Evolutionary conservation across 23 tunicate species (phyloP).

Genomic region (Styela plicata): DNA sequence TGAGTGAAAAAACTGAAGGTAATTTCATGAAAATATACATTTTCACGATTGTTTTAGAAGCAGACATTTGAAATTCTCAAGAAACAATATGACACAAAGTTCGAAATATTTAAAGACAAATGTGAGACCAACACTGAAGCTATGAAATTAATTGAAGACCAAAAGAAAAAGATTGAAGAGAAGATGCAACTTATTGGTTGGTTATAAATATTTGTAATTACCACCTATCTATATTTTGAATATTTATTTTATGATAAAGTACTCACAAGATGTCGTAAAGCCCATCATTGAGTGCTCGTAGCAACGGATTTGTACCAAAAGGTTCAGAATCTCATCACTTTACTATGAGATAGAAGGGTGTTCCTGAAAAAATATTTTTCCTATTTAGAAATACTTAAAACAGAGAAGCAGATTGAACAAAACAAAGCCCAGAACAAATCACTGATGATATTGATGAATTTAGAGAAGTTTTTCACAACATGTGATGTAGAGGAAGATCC

Average conservation of each 20-base stretch:
- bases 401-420: background rate
- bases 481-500: no score
- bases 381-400: background rate
- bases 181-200: background rate
- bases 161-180: background rate
- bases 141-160: background rate
- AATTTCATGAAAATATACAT: no score
- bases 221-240: no score
- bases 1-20: no score
- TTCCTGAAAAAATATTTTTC: background rate
- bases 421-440: background rate
- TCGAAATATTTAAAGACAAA: background rate
- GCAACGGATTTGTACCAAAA: no score
- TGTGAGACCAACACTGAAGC: background rate
- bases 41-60: no score
- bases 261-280: no score
- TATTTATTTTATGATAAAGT: no score
- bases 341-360: no score
- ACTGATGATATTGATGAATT: background rate
- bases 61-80: background rate
- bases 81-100: background rate
- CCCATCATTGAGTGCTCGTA: no score
- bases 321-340: no score
- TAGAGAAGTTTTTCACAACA: slow-evolving; percentile 6
- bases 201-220: no score